Evolutionary conservation across 2,113 vertebrate species (phyloP).

Genomic region (Bubo bubo): DNA sequence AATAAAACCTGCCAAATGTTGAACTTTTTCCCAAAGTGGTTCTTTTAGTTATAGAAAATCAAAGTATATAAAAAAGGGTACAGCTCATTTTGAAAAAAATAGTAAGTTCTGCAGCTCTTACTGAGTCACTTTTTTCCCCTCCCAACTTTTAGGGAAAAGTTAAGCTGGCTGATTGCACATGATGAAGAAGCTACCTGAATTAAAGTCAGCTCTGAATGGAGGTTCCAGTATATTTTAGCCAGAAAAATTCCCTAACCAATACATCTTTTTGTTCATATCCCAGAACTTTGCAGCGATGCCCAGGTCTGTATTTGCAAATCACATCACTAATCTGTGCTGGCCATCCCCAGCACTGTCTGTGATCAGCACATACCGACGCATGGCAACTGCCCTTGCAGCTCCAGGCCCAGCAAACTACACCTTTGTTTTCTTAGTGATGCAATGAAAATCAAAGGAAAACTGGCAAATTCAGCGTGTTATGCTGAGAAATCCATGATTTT

Average conservation of each 20-base stretch:
- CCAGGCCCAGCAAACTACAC: neutral
- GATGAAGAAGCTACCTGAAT: neutral
- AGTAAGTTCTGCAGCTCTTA: neutral
- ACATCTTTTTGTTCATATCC: neutral
- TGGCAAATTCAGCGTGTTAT: neutral
- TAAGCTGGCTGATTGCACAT: neutral
- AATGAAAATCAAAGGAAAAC: neutral
- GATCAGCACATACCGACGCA: neutral
- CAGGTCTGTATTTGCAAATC: neutral
- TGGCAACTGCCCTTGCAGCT: neutral
- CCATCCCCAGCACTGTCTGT: neutral
- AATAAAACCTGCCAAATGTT: constrained; percentile 22
- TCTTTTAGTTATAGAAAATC: neutral
- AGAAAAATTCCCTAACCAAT: neutral
- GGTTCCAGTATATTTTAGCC: neutral
- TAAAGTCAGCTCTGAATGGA: neutral
- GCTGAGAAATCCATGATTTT: neutral
- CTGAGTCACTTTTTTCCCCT: neutral
- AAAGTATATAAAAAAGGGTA: neutral
- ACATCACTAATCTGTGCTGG: accelerated
- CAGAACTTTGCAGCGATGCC: neutral
- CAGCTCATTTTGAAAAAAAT: neutral
- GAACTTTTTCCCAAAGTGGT: neutral
- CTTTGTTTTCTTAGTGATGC: neutral
- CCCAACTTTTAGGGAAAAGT: neutral